These are phyloP conservation scores for Prochilodus magdalenae DNA, from an alignment of 2,113 vertebrate species.

Conservation along the genomic window DNA sequence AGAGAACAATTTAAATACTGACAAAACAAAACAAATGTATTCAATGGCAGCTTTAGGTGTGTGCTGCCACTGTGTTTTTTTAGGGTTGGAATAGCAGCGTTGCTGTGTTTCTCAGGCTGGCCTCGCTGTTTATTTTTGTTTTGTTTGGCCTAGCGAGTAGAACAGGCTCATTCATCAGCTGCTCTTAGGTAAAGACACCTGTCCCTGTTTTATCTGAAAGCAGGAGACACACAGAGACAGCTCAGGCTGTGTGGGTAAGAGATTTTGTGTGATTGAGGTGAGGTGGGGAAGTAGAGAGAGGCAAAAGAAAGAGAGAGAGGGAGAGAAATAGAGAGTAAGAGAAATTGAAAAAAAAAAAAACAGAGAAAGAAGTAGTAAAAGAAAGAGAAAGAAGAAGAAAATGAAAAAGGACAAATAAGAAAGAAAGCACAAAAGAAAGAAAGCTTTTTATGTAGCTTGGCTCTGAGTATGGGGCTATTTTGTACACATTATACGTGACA, in stretches of 20 bases:
- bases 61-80: not conserved
- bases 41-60: not conserved
- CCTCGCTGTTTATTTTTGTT: slow-evolving; percentile 60
- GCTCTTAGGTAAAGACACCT: slow-evolving; percentile 65
- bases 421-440: not conserved
- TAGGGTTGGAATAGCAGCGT: not conserved
- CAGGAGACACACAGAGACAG: not conserved
- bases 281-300: too few species aligned
- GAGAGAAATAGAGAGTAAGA: slow-evolving; percentile 17
- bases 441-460: too few species aligned
- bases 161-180: slow-evolving; percentile 71
- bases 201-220: slow-evolving; percentile 58
- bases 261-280: slow-evolving; percentile 1
- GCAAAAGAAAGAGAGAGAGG: not conserved
- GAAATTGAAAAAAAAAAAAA: not conserved
- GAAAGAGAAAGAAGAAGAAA: not conserved
- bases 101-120: not conserved
- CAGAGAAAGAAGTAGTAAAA: too few species aligned
- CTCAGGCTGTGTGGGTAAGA: slow-evolving; percentile 10
- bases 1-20: too few species aligned
- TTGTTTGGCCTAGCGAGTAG: slow-evolving; percentile 64
- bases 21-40: not conserved
- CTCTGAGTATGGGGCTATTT: too few species aligned
- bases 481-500: too few species aligned
- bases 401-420: not conserved